Evolutionary conservation across 2,113 vertebrate genomes (phyloP).

Genomic region (Macaca nemestrina): DNA sequence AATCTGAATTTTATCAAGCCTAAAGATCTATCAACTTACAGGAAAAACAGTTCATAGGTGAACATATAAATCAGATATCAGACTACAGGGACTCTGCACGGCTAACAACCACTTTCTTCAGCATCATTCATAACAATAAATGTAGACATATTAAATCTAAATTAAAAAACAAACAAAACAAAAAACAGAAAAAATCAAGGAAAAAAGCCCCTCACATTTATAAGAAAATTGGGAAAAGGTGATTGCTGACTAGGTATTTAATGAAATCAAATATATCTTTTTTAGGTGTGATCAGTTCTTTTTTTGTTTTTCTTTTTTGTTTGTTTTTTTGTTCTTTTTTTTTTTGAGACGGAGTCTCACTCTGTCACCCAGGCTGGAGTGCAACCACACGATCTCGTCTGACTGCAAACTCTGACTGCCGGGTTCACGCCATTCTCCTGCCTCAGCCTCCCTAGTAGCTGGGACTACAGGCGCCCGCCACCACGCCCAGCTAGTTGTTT

Average conservation of each 20-base stretch:
- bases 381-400: too few relatives aligned
- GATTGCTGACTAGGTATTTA: background rate
- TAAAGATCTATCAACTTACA: background rate
- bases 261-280: background rate
- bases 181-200: too few relatives aligned
- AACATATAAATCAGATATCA: background rate
- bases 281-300: background rate
- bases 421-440: too few relatives aligned
- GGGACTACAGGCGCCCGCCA: too few relatives aligned
- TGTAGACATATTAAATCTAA: background rate
- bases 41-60: background rate
- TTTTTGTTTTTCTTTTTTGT: too few relatives aligned
- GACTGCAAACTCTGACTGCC: too few relatives aligned
- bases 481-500: too few relatives aligned
- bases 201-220: background rate
- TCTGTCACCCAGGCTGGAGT: too few relatives aligned
- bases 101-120: background rate
- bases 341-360: too few relatives aligned
- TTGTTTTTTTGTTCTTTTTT: too few relatives aligned
- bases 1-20: background rate
- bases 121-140: background rate
- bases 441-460: too few relatives aligned
- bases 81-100: background rate
- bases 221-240: background rate
- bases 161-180: background rate